These are phyloP conservation scores for Gambusia affinis DNA, from an alignment of 2,113 vertebrate genomes.

Conservation along the genomic window DNA sequence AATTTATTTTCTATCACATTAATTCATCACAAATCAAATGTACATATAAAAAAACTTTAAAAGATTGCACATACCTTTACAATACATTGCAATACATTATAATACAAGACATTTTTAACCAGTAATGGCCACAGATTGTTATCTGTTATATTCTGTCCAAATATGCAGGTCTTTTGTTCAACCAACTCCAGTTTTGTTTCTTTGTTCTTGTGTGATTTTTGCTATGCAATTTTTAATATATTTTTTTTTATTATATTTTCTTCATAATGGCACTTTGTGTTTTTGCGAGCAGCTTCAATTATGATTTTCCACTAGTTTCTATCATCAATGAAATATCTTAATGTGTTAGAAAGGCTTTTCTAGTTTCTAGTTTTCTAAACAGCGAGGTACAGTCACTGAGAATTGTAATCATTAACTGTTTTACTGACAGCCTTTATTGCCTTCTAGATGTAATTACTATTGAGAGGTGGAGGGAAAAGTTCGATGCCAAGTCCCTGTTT, in stretches of 20 bases:
- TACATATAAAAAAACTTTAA: not conserved
- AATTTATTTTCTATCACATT: not conserved
- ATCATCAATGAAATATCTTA: not conserved
- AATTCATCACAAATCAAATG: not conserved
- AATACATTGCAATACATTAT: not conserved
- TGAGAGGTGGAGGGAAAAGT: slow-evolving; percentile 18
- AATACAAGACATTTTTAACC: not conserved
- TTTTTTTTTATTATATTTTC: not conserved
- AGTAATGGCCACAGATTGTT: not conserved
- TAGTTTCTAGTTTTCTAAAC: not conserved
- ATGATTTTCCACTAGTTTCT: not conserved
- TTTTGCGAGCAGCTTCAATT: not conserved
- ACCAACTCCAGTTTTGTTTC: not conserved
- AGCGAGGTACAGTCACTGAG: not conserved
- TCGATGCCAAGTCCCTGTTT: slow-evolving; percentile 19
- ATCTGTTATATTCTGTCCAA: no score
- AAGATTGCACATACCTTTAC: not conserved
- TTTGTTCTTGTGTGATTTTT: not conserved
- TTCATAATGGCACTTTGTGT: not conserved
- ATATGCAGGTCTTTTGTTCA: no score
- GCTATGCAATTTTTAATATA: not conserved
- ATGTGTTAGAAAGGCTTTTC: not conserved
- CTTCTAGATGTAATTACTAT: slow-evolving; percentile 2
- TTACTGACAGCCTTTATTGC: not conserved
- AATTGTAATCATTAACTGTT: not conserved